These are phyloP conservation scores for Acanthurus lineatus DNA, from an alignment of 2,797 vertebrate species.

Conservation along the genomic window DNA sequence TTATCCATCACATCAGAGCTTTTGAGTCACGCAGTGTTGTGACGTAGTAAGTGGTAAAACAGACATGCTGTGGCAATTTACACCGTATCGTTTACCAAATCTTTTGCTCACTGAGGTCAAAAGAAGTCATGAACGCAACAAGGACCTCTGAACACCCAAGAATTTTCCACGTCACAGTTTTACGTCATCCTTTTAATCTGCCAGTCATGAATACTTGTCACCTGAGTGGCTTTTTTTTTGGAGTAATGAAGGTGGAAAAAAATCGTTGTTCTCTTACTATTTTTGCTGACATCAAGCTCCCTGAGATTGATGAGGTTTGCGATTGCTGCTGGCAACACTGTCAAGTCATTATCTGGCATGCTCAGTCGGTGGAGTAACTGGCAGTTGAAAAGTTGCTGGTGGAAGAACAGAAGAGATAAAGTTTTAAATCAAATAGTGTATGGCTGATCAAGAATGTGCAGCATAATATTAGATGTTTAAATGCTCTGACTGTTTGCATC, in stretches of 20 bases:
- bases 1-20: conserved; percentile 21
- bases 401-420: conserved; percentile 20
- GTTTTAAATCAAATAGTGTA: background rate
- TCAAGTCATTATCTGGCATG: conserved; percentile 98
- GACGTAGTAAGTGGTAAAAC: conserved; percentile 19
- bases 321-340: conserved; percentile 94
- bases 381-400: conserved; percentile 99
- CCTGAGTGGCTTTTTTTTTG: background rate
- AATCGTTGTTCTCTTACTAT: conserved; percentile 89
- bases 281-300: conserved; percentile 99
- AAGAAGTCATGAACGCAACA: background rate
- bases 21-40: conserved; percentile 5
- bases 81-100: background rate
- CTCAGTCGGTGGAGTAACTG: conserved; percentile 96
- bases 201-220: background rate
- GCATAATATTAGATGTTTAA: conserved; percentile 12
- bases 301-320: conserved; percentile 99
- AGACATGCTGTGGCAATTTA: conserved; percentile 30
- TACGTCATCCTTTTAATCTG: background rate
- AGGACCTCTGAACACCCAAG: background rate
- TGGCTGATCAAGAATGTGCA: background rate
- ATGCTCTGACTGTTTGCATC: background rate
- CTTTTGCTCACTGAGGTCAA: background rate
- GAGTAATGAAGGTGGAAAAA: background rate
- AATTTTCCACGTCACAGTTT: background rate